Percentiles rank a stretch among this genome's conserved stretches.
These are phyloP conservation scores for Eubasilissa splendida DNA, from an alignment of 2,888 invertebrate genomes.

Conservation along the genomic window DNA sequence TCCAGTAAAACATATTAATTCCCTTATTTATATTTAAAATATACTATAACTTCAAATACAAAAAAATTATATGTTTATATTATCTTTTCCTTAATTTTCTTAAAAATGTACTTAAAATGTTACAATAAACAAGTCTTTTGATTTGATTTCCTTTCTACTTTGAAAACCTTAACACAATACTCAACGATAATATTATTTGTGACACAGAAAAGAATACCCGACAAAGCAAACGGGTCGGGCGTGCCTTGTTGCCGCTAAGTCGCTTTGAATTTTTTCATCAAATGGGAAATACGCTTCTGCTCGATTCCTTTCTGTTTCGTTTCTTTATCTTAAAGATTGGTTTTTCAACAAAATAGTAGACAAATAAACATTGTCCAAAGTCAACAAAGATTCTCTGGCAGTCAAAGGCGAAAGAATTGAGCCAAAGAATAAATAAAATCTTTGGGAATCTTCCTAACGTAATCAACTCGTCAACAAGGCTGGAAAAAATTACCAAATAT, in stretches of 20 bases:
- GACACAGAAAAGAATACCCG: not conserved
- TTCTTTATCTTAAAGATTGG: conserved; percentile 1
- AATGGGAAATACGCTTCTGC: conserved; percentile 16
- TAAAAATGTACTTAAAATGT: not conserved
- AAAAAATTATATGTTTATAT: too few relatives aligned
- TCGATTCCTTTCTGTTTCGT: not conserved
- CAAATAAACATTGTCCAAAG: conserved; percentile 9
- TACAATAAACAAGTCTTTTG: not conserved
- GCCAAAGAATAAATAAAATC: too few relatives aligned
- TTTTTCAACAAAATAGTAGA: not conserved
- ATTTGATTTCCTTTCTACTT: not conserved
- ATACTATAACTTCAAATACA: too few relatives aligned
- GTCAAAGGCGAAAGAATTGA: not conserved
- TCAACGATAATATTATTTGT: not conserved
- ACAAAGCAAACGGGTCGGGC: not conserved
- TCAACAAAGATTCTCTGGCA: conserved; percentile 1
- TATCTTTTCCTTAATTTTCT: too few relatives aligned
- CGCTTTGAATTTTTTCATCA: not conserved
- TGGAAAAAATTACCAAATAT: too few relatives aligned
- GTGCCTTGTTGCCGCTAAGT: not conserved
- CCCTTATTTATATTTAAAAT: too few relatives aligned
- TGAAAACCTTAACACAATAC: not conserved
- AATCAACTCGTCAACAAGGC: too few relatives aligned
- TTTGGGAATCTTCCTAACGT: too few relatives aligned
- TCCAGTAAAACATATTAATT: too few relatives aligned